Conservation (phyloP, 2,888 invertebrate species). For the Pachymerium ferrugineum region DNA sequence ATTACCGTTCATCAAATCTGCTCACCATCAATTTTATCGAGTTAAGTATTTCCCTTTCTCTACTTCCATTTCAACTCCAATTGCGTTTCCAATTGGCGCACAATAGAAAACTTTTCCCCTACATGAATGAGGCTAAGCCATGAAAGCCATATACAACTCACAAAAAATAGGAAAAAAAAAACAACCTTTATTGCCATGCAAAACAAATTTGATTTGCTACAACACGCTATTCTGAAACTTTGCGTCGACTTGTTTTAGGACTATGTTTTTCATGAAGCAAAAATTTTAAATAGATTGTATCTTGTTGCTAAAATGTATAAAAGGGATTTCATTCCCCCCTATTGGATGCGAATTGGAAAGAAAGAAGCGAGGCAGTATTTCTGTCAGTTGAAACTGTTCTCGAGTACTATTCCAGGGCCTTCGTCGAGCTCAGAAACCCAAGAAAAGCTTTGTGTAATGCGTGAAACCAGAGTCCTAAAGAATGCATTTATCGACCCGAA, state of each 20-base stretch:
- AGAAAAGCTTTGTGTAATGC: constrained; percentile 27
- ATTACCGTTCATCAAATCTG: constrained; percentile 9
- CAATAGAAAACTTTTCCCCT: not conserved
- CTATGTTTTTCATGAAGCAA: not conserved
- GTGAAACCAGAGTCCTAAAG: constrained; percentile 23
- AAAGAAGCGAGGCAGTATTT: constrained; percentile 11
- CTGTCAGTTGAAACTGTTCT: constrained; percentile 22
- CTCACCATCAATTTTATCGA: constrained; percentile 1
- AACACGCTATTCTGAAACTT: not conserved
- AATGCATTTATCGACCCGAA: constrained; percentile 25
- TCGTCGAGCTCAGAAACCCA: constrained; percentile 22
- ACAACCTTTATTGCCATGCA: not conserved
- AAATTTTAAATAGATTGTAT: constrained; percentile 23
- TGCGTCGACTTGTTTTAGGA: not conserved
- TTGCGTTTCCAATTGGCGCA: not conserved
- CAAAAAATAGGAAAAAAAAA: not conserved
- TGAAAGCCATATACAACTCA: not conserved
- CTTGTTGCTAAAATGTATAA: constrained; percentile 12
- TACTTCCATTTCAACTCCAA: not conserved
- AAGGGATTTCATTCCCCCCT: constrained; percentile 1
- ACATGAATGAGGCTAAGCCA: not conserved
- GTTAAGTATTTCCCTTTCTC: not conserved
- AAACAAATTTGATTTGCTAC: constrained; percentile 3
- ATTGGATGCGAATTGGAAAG: constrained; percentile 15
- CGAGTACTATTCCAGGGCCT: constrained; percentile 18